A percentile compares a stretch with the other conserved stretches of the same genome.
Evolutionary conservation across 1,140 invertebrate genomes (phyloP).

Genomic region (Saxidomus purpurata): DNA sequence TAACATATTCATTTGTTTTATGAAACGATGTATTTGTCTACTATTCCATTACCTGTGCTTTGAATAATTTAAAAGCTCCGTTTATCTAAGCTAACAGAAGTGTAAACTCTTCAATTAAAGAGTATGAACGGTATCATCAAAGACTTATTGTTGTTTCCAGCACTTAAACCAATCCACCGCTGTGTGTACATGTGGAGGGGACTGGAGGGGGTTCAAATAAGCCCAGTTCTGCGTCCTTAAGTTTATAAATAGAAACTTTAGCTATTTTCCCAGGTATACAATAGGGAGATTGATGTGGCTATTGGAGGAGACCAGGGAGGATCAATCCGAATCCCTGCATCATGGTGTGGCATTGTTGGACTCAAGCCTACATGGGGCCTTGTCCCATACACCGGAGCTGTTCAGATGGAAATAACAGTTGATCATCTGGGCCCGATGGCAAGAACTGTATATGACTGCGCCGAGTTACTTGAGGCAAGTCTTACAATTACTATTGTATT

Average conservation of each 20-base stretch:
- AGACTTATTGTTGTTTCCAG: no score
- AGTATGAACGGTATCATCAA: no score
- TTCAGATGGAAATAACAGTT: conserved; percentile 72
- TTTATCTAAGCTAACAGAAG: no score
- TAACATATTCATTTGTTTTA: no score
- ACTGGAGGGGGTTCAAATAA: background rate
- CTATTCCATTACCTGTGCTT: no score
- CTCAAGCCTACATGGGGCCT: conserved; percentile 85
- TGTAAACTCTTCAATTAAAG: no score
- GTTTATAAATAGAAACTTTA: no score
- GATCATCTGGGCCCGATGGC: conserved; percentile 84
- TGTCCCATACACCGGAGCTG: conserved; percentile 80
- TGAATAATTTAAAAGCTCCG: no score
- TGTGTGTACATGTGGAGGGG: background rate
- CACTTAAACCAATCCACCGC: no score
- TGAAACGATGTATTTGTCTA: no score
- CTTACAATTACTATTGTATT: no score
- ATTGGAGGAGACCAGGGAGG: conserved; percentile 82
- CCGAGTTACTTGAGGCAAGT: conserved; percentile 78
- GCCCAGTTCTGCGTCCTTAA: background rate
- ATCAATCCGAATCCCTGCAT: conserved; percentile 83
- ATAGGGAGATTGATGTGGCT: conserved; percentile 77
- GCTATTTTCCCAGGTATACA: no score
- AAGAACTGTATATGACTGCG: conserved; percentile 79
- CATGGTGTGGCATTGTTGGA: conserved; percentile 82